phyloP scores from a whole-genome alignment of 2,888 invertebrate species.

The Andrena fulva region DNA sequence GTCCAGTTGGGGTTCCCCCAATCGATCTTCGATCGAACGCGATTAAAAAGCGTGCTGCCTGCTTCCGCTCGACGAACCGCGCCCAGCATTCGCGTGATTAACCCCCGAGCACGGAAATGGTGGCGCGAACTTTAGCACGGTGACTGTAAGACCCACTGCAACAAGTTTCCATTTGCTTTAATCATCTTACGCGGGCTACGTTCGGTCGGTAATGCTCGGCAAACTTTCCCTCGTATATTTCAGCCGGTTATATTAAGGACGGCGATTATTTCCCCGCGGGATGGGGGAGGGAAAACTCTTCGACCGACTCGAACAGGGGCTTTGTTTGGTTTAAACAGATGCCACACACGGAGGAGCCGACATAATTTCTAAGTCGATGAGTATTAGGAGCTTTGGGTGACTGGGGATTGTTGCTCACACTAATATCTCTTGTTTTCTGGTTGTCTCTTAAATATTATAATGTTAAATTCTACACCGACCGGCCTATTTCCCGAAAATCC shows the following conservation, averaged over 20 bases:
- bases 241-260: constrained; percentile 50
- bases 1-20: not conserved
- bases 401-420: too few species aligned
- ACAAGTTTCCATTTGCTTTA: constrained; percentile 71
- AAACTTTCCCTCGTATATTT: constrained; percentile 65
- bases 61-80: constrained; percentile 48
- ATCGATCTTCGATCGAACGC: constrained; percentile 26
- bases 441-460: too few species aligned
- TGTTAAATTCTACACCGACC: too few species aligned
- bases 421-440: too few species aligned
- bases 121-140: constrained; percentile 51
- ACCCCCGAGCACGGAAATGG: constrained; percentile 31
- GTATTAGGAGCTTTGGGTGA: not conserved
- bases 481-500: not conserved
- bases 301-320: constrained; percentile 10
- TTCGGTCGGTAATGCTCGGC: constrained; percentile 49
- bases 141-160: constrained; percentile 64
- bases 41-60: constrained; percentile 35
- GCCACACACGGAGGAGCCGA: not conserved
- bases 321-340: constrained; percentile 31
- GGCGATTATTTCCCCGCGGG: constrained; percentile 60
- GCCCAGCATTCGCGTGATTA: constrained; percentile 40
- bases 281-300: constrained; percentile 21
- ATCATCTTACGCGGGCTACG: constrained; percentile 66
- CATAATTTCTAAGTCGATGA: not conserved